These are phyloP conservation scores for Lapara coniferarum DNA, from an alignment of 2,888 invertebrate genomes.

Conservation along the genomic window DNA sequence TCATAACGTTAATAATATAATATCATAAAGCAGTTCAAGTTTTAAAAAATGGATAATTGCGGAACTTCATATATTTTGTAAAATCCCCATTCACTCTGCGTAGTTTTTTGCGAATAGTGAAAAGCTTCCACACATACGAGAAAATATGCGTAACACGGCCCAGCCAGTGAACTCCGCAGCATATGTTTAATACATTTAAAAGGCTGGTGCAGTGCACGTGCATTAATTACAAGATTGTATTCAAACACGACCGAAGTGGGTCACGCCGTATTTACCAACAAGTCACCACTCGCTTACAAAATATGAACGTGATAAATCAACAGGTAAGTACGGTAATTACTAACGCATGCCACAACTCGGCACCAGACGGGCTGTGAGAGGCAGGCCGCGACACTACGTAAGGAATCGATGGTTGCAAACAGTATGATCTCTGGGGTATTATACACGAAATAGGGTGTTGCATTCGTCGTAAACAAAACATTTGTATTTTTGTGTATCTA, in stretches of 20 bases:
- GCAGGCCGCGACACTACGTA: constrained; percentile 29
- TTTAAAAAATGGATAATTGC: no score
- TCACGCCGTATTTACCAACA: constrained; percentile 48
- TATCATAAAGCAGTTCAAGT: no score
- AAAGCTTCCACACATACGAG: background rate
- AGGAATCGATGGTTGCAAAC: constrained; percentile 4
- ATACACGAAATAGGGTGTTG: no score
- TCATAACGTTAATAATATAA: no score
- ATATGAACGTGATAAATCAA: constrained; percentile 46
- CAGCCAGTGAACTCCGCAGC: no score
- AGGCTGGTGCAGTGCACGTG: background rate
- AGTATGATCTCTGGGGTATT: background rate
- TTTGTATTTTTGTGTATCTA: no score
- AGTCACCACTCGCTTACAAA: constrained; percentile 30
- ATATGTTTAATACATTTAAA: background rate
- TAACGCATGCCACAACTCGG: constrained; percentile 44
- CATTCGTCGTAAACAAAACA: no score
- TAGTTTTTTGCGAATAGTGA: background rate
- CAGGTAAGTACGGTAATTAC: constrained; percentile 48
- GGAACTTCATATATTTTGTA: no score
- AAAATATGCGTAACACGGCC: no score
- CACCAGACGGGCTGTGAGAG: constrained; percentile 36
- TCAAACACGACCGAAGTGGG: constrained; percentile 34
- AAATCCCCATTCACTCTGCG: background rate
- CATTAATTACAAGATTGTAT: constrained; percentile 14